These are phyloP conservation scores for Orcinus orca DNA, from an alignment of 2,113 vertebrate species.

Conservation along the genomic window DNA sequence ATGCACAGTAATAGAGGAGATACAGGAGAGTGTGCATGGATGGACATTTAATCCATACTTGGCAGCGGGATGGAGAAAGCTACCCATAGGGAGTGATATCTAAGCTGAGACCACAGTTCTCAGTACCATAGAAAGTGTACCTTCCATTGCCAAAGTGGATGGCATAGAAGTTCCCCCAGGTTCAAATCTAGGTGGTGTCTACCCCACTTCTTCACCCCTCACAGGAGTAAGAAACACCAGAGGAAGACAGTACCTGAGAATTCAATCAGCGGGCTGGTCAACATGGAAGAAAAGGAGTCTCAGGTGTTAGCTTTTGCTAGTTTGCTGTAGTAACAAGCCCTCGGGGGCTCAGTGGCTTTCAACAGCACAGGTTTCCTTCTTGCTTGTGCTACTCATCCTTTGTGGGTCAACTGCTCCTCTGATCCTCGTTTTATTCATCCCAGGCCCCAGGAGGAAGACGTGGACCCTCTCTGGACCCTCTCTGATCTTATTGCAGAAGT, in stretches of 20 bases:
- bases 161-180: too few species aligned
- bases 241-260: background rate
- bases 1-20: background rate
- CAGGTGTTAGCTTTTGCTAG: background rate
- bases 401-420: background rate
- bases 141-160: background rate
- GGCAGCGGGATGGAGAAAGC: background rate
- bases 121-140: background rate
- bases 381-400: background rate
- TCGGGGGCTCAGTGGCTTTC: background rate
- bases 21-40: too few species aligned
- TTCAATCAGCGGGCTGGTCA: too few species aligned
- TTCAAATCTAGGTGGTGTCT: background rate
- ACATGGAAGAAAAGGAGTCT: background rate
- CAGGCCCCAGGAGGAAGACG: accelerated
- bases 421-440: background rate
- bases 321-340: background rate
- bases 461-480: background rate
- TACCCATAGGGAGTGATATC: too few species aligned
- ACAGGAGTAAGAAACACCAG: background rate
- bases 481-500: background rate
- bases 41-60: background rate
- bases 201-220: background rate
- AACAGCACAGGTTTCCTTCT: background rate
- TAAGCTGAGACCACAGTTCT: background rate